Evolutionary conservation across 2,888 invertebrate genomes (phyloP).

Genomic region (Coecobrya sp.): DNA sequence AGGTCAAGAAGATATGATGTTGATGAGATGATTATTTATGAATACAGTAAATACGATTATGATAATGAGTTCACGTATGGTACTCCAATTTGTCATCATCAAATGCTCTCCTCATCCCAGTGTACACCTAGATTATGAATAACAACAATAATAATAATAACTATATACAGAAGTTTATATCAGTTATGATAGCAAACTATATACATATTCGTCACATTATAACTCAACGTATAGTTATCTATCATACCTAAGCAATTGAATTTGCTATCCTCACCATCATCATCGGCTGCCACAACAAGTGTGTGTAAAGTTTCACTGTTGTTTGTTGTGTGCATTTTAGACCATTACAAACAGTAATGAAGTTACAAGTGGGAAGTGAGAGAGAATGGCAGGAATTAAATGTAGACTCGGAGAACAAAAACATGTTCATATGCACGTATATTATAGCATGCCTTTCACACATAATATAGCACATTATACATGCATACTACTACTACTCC

Average conservation of each 20-base stretch:
- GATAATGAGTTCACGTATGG: constrained; percentile 23
- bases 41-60: constrained; percentile 22
- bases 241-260: too few relatives aligned
- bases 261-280: neutral
- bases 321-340: neutral
- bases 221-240: too few relatives aligned
- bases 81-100: constrained; percentile 12
- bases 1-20: constrained; percentile 41
- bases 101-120: neutral
- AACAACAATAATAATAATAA: neutral
- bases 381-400: neutral
- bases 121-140: neutral
- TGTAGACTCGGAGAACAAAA: neutral
- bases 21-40: constrained; percentile 7
- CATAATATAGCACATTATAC: neutral
- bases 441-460: too few relatives aligned
- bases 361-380: constrained; percentile 33
- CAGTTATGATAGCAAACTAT: neutral
- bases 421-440: neutral
- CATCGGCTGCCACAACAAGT: neutral
- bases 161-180: neutral
- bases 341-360: neutral
- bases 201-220: too few relatives aligned
- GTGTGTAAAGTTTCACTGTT: neutral
- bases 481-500: neutral